Percentiles rank a stretch among this genome's conserved stretches.
phyloP scores from a whole-genome alignment of 2,888 invertebrate genomes.

The Pyrrhosoma nymphula region DNA sequence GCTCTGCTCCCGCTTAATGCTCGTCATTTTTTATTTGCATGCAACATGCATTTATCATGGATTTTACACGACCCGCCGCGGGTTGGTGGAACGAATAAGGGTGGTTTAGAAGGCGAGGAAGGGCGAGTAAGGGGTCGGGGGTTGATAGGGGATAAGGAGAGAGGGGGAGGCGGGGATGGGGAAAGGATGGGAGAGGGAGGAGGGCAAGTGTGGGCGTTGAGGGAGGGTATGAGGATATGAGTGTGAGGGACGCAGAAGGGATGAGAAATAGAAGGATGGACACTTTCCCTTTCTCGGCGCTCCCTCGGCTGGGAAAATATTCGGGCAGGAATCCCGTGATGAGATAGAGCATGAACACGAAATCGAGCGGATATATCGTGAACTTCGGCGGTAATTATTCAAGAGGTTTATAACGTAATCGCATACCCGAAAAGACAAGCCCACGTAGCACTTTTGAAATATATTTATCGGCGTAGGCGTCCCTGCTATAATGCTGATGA shows the following conservation, averaged over 20 bases:
- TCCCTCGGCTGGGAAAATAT: neutral
- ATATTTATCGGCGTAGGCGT: neutral
- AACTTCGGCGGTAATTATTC: neutral
- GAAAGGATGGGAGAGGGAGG: neutral
- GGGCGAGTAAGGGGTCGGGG: neutral
- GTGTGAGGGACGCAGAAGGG: neutral
- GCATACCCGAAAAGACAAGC: neutral
- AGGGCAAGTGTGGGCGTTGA: neutral
- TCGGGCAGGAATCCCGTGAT: neutral
- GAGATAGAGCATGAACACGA: neutral
- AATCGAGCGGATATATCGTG: neutral
- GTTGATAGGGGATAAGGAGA: neutral
- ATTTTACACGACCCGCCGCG: neutral
- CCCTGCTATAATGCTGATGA: neutral
- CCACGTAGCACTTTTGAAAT: neutral
- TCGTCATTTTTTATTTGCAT: constrained; percentile 27
- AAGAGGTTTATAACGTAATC: neutral
- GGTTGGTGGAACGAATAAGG: neutral
- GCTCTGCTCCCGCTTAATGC: neutral
- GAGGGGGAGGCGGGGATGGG: neutral
- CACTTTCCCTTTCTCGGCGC: neutral
- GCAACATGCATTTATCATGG: constrained; percentile 30
- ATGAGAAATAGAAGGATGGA: neutral
- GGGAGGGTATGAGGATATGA: neutral
- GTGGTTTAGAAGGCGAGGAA: neutral